Percentiles rank a stretch among this genome's conserved stretches.
Evolutionary conservation across 2,797 vertebrate species (phyloP).

Genomic region (Cossypha polioptera): DNA sequence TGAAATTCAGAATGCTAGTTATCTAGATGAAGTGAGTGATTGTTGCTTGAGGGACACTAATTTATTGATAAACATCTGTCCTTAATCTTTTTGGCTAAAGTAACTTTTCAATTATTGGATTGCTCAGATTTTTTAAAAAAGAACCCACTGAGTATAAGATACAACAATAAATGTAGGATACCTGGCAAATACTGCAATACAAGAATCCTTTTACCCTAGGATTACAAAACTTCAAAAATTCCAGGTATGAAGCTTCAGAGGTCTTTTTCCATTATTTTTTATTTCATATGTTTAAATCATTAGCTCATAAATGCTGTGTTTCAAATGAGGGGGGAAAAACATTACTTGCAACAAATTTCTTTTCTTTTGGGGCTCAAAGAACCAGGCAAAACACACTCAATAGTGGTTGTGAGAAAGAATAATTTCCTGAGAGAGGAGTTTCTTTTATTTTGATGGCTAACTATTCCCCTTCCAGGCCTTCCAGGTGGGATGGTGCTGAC

Average conservation of each 20-base stretch:
- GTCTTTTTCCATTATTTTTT: accelerated
- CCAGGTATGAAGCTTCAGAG: not conserved
- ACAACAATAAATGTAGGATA: not conserved
- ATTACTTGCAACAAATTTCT: not conserved
- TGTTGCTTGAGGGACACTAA: not conserved
- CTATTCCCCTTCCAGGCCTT: not conserved
- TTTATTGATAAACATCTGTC: not conserved
- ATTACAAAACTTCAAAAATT: not conserved
- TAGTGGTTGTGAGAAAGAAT: not conserved
- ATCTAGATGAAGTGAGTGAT: not conserved
- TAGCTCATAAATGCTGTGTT: not conserved
- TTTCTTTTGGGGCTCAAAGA: not conserved
- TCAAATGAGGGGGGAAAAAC: not conserved
- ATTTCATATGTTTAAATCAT: not conserved
- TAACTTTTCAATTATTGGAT: not conserved
- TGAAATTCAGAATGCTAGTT: not conserved
- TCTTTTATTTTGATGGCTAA: not conserved
- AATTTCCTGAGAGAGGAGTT: not conserved
- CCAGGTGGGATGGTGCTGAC: not conserved
- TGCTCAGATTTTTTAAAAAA: not conserved
- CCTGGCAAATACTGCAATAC: not conserved
- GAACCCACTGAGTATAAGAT: not conserved
- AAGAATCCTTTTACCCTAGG: not conserved
- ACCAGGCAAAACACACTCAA: not conserved
- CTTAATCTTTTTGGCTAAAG: not conserved